phyloP scores from a whole-genome alignment of 2,888 invertebrate genomes.

The Eilema caniola region DNA sequence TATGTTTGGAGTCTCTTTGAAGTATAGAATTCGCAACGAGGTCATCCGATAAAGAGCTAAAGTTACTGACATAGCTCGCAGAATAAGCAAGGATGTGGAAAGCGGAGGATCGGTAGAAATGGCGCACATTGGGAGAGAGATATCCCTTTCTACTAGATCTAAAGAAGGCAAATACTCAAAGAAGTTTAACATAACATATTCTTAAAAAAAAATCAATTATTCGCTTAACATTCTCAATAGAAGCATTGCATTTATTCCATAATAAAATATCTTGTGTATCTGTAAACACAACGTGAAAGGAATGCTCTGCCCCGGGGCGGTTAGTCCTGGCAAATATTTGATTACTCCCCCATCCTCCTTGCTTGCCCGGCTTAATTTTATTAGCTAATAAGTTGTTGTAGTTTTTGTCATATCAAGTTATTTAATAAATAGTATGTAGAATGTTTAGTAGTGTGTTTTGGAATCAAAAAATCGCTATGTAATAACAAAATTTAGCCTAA shows the following conservation, averaged over 20 bases:
- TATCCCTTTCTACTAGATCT: no score
- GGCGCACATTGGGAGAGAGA: no score
- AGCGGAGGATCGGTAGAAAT: no score
- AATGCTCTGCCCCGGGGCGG: slow-evolving; percentile 48
- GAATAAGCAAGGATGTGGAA: no score
- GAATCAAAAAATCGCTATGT: background rate
- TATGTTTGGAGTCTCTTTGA: no score
- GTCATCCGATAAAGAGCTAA: no score
- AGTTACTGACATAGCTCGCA: no score
- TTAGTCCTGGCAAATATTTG: slow-evolving; percentile 57
- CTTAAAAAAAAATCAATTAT: no score
- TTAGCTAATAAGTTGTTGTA: slow-evolving; percentile 48
- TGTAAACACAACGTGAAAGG: slow-evolving; percentile 34
- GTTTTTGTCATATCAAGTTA: slow-evolving; percentile 42
- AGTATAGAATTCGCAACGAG: no score
- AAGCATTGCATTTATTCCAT: slow-evolving; percentile 48
- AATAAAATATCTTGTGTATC: slow-evolving; percentile 48
- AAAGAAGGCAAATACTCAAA: no score
- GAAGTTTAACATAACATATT: no score
- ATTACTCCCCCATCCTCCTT: slow-evolving; percentile 48
- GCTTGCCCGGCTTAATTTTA: slow-evolving; percentile 52
- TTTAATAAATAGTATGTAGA: background rate
- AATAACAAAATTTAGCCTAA: background rate
- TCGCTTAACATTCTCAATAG: slow-evolving; percentile 29
- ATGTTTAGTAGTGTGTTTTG: background rate